Percentiles rank a stretch among this genome's conserved stretches.
Evolutionary conservation across 2,888 invertebrate genomes (phyloP).

Genomic region (Conchocele bisecta): DNA sequence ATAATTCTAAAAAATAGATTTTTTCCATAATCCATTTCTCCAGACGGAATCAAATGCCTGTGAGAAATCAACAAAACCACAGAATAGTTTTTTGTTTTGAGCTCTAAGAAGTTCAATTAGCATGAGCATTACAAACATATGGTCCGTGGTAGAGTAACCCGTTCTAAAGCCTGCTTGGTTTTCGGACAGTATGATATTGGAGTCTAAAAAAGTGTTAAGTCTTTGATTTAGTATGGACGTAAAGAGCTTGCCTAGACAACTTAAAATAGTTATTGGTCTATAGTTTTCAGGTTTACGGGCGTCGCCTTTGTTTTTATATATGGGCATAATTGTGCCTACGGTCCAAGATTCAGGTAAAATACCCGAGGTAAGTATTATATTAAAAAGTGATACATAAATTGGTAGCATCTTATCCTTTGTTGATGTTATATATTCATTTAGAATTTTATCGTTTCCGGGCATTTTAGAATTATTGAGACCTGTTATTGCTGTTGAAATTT

Average conservation of each 20-base stretch:
- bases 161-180: conserved; percentile 35
- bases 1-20: not conserved
- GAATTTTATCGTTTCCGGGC: conserved; percentile 6
- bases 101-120: conserved; percentile 24
- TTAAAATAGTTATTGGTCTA: conserved; percentile 32
- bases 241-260: conserved; percentile 37
- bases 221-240: conserved; percentile 32
- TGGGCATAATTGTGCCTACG: conserved; percentile 12
- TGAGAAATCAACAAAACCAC: not conserved
- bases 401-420: not conserved
- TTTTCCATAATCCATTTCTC: not conserved
- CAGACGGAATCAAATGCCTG: conserved; percentile 2
- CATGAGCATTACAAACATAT: conserved; percentile 23
- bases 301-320: conserved; percentile 24
- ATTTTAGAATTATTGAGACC: conserved; percentile 17
- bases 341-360: conserved; percentile 8
- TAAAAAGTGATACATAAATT: conserved; percentile 7
- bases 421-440: conserved; percentile 29
- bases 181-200: conserved; percentile 13
- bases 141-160: conserved; percentile 24
- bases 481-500: conserved; percentile 13
- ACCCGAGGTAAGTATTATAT: conserved; percentile 16
- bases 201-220: conserved; percentile 16
- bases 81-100: conserved; percentile 14
- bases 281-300: conserved; percentile 13